Evolutionary conservation across 2,888 invertebrate species (phyloP).

Genomic region (Diarsia mendica): DNA sequence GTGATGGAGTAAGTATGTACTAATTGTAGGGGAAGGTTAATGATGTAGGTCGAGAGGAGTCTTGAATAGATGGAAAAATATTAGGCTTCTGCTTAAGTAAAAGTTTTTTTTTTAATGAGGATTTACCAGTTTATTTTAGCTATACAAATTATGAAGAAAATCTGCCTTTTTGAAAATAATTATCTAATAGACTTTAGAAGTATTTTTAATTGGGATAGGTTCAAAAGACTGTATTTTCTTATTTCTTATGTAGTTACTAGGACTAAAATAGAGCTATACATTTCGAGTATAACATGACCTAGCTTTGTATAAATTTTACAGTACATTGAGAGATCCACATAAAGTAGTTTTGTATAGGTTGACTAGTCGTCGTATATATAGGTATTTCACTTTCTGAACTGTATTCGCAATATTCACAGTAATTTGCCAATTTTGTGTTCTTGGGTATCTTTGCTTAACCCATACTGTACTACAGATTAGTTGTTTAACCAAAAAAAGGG

Average conservation of each 20-base stretch:
- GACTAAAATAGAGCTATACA: no score
- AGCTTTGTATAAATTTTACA: no score
- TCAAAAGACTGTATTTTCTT: not conserved
- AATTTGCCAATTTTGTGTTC: not conserved
- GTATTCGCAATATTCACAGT: not conserved
- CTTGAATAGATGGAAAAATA: not conserved
- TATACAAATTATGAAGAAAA: not conserved
- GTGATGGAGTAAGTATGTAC: slow-evolving; percentile 3
- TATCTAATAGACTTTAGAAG: not conserved
- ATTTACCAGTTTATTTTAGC: not conserved
- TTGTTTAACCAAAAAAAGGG: not conserved
- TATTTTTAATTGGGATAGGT: not conserved
- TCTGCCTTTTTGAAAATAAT: not conserved
- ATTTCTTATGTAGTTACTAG: not conserved
- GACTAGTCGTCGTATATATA: no score
- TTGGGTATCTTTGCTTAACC: no score
- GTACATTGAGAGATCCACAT: no score
- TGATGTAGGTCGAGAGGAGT: not conserved
- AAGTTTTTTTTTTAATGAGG: not conserved
- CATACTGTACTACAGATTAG: not conserved
- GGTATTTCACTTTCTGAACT: not conserved
- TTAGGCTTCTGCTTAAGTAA: no score
- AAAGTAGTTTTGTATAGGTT: no score
- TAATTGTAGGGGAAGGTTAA: slow-evolving; percentile 30
- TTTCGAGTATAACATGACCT: no score